Evolutionary conservation across 2,113 vertebrate genomes (phyloP), one percentile per base, ranked within the genome.

Genomic region (Neolamprologus longior): DNA sequence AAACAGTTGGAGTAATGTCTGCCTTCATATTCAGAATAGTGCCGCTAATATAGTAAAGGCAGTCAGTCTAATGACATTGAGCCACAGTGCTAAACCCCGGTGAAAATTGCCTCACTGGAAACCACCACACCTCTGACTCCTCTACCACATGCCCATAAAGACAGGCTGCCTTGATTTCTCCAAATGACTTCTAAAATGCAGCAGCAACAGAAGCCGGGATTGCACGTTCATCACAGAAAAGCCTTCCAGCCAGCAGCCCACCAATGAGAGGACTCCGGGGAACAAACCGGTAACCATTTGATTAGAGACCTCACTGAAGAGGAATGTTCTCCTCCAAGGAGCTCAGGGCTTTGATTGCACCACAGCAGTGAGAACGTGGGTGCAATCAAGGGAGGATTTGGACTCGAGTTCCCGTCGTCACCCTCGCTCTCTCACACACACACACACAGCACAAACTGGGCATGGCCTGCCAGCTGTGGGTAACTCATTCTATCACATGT

Each of bases 371-470:
- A 81, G 45, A n/a, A 81, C 31, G 76, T 57, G 26, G 84, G 68
- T 19, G 89, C 88, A 94, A 94, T 95, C 93, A 95, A 86, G 73
- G 58, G 40, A 84, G 50, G 61, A 80, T 80, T 78, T 83, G 63
- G 61, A 52, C 58, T 82, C 28, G 10, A 19, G 35, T 21, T 35
- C 12, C 81, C 21, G 7, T 50, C 42, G 3, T 45, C 45, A 4
- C 6, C 17, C 55, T 21, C 40, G 4, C 35, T 21, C 57, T 21
- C 28, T 8, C 35, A 7, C 63, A 4, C 68, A 47, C 37, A 45
- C 24, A 78, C 45, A 33, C 12, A 71, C 21, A 79, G 14, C 11
- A 17, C 63, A 26, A n/a, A n/a, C 9, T n/a, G 26, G 40, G 17
- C 8, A 37, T 35, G 9, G 6, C 13, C 14, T 26, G 54, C 6